Evolutionary conservation across 2,888 invertebrate species (phyloP).

Genomic region (Acrobasis suavella): DNA sequence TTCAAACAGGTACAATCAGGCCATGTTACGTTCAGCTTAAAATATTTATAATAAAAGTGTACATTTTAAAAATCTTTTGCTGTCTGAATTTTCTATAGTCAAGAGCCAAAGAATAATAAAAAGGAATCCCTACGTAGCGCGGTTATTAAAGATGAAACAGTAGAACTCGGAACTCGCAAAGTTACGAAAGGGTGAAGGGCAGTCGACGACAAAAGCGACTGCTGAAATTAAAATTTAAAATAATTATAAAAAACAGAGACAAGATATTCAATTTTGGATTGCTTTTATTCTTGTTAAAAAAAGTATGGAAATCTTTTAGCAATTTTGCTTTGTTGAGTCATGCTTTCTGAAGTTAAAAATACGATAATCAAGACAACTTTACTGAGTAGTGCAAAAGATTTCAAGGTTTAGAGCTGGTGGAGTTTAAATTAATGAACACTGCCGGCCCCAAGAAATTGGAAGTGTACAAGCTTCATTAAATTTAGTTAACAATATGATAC

Average conservation of each 20-base stretch:
- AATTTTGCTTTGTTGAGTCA: too few species aligned
- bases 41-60: not conserved
- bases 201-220: not conserved
- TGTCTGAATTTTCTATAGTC: not conserved
- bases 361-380: too few species aligned
- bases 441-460: too few species aligned
- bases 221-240: not conserved
- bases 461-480: too few species aligned
- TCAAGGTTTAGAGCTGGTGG: too few species aligned
- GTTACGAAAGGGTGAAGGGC: slow-evolving; percentile 3
- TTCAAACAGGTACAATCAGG: not conserved
- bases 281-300: too few species aligned
- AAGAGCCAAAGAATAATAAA: slow-evolving; percentile 9
- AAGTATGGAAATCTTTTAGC: too few species aligned
- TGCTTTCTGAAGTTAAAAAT: too few species aligned
- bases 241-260: not conserved
- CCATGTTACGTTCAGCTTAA: not conserved
- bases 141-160: slow-evolving; percentile 15
- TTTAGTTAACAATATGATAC: too few species aligned
- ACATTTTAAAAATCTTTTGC: not conserved
- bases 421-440: too few species aligned
- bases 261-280: not conserved
- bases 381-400: too few species aligned
- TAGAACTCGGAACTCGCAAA: slow-evolving; percentile 9
- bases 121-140: not conserved